Evolutionary conservation across 2,888 invertebrate species (phyloP).

Genomic region (Leucoma salicis): DNA sequence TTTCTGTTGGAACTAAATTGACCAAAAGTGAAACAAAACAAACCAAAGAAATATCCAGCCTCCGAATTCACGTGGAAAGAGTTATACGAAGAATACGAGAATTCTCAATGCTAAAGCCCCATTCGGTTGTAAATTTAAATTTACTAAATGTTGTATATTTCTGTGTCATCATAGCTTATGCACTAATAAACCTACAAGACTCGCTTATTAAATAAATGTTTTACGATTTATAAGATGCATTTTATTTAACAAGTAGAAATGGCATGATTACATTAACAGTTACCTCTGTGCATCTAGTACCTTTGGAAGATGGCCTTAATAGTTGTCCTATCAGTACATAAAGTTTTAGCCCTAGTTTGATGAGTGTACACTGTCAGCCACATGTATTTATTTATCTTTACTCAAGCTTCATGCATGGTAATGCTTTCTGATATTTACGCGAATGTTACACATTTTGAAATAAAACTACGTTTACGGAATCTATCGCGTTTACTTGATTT

Average conservation of each 20-base stretch:
- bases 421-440: too few species aligned
- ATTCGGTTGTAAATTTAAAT: not conserved
- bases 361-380: too few species aligned
- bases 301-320: too few species aligned
- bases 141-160: not conserved
- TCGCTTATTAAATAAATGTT: constrained; percentile 1
- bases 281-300: too few species aligned
- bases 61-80: constrained; percentile 8
- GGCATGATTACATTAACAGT: too few species aligned
- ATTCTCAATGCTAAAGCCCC: not conserved
- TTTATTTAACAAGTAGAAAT: not conserved
- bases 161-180: not conserved
- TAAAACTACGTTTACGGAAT: not conserved
- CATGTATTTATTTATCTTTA: too few species aligned
- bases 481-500: too few species aligned
- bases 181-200: not conserved
- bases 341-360: too few species aligned
- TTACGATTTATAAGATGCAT: not conserved
- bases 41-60: constrained; percentile 9
- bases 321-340: too few species aligned
- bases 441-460: too few species aligned
- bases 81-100: constrained; percentile 2
- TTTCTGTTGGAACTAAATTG: constrained; percentile 1
- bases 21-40: not conserved
- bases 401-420: too few species aligned